Conservation (phyloP, 1,140 invertebrate species). For the Brachionus rubens region DNA sequence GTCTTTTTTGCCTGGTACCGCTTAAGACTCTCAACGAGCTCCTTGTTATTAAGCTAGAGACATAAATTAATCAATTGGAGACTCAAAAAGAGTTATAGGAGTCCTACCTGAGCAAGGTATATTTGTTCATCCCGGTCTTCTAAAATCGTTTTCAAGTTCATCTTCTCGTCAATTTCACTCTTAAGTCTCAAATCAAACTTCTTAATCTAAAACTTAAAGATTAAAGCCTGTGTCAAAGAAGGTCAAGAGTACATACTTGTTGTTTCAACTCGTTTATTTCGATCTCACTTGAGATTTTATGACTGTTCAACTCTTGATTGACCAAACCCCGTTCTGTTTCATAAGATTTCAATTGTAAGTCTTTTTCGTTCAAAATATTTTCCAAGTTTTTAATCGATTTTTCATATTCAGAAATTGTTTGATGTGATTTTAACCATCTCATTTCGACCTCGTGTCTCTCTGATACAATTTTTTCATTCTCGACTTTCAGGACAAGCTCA, state of each 20-base stretch:
- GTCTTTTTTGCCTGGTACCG: neutral
- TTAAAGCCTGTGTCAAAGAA: no score
- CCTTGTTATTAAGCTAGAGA: neutral
- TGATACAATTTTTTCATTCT: neutral
- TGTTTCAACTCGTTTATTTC: conserved; percentile 16
- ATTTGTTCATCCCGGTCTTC: neutral
- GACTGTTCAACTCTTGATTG: neutral
- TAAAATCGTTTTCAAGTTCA: neutral
- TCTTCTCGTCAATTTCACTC: neutral
- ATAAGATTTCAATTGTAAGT: neutral
- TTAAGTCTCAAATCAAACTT: conserved; percentile 17
- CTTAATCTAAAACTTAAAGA: conserved; percentile 2
- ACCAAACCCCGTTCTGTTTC: neutral
- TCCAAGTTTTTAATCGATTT: neutral
- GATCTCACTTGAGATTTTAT: neutral
- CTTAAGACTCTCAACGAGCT: neutral
- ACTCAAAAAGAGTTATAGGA: neutral
- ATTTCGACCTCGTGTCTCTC: neutral
- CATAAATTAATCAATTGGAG: neutral
- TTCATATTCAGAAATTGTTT: conserved; percentile 1
- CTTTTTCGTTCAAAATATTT: neutral
- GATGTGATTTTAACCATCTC: neutral
- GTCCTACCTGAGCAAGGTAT: neutral
- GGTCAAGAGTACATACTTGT: no score
- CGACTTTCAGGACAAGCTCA: neutral